phyloP scores from a whole-genome alignment of 2,888 invertebrate species.

The Macrosiphum euphorbiae region DNA sequence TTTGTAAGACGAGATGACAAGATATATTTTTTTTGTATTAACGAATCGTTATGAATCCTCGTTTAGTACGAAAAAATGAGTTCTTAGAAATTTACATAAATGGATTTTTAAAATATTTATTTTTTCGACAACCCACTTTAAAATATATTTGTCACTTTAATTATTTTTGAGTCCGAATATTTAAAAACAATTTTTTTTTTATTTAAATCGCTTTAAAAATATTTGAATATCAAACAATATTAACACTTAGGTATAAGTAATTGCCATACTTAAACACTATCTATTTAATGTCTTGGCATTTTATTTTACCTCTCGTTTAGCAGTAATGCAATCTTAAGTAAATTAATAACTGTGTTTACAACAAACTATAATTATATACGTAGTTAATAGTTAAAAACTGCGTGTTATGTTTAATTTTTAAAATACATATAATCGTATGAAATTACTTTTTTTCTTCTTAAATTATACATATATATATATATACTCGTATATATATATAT shows the following conservation, averaged over 20 bases:
- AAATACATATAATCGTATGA: too few species aligned
- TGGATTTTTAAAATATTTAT: background rate
- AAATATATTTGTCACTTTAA: background rate
- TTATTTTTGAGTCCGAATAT: background rate
- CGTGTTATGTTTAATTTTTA: background rate
- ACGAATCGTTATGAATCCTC: background rate
- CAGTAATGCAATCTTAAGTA: background rate
- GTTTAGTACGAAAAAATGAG: background rate
- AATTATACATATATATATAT: background rate
- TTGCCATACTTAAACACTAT: background rate
- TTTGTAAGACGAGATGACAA: background rate
- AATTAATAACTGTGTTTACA: background rate
- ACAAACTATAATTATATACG: background rate
- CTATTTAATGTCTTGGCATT: background rate
- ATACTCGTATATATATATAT: background rate
- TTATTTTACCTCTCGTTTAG: background rate
- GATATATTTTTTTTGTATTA: background rate
- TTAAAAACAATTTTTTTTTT: background rate
- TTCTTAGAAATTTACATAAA: slow-evolving; percentile 1
- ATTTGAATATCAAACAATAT: background rate
- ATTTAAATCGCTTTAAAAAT: background rate
- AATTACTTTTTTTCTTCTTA: background rate
- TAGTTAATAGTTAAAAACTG: background rate
- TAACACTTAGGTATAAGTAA: background rate
- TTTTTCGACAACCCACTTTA: background rate